phyloP scores from a whole-genome alignment of 1,140 invertebrate genomes.

The Phocides pigmalion region DNA sequence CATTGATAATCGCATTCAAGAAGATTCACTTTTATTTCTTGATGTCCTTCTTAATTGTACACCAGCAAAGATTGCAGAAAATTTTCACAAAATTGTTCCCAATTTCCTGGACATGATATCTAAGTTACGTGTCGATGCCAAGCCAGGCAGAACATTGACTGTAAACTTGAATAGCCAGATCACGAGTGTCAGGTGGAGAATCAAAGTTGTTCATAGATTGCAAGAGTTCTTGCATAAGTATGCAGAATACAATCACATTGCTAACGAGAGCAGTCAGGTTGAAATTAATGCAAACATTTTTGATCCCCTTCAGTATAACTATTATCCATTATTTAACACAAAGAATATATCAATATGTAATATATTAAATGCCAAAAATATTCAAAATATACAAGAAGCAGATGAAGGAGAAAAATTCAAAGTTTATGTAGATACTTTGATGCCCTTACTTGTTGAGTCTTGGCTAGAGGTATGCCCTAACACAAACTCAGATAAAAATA shows the following conservation, averaged over 20 bases:
- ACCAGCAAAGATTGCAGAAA: conserved; percentile 85
- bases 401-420: conserved; percentile 77
- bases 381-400: conserved; percentile 48
- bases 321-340: conserved; percentile 60
- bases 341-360: conserved; percentile 55
- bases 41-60: conserved; percentile 87
- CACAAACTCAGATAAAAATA: conserved; percentile 52
- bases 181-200: conserved; percentile 89
- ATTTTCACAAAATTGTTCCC: conserved; percentile 88
- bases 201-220: conserved; percentile 88
- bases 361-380: conserved; percentile 47
- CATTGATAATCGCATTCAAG: conserved; percentile 90
- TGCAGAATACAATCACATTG: conserved; percentile 55
- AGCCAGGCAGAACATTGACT: conserved; percentile 86
- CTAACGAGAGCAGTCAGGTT: conserved; percentile 36
- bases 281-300: conserved; percentile 40
- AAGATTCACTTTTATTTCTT: conserved; percentile 91
- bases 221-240: conserved; percentile 84
- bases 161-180: conserved; percentile 87
- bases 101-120: conserved; percentile 93
- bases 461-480: conserved; percentile 89
- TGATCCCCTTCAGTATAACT: conserved; percentile 51
- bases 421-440: conserved; percentile 85
- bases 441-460: conserved; percentile 89
- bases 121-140: conserved; percentile 85